Conservation (phyloP, 2,888 invertebrate genomes). For the Anorthoa munda region DNA sequence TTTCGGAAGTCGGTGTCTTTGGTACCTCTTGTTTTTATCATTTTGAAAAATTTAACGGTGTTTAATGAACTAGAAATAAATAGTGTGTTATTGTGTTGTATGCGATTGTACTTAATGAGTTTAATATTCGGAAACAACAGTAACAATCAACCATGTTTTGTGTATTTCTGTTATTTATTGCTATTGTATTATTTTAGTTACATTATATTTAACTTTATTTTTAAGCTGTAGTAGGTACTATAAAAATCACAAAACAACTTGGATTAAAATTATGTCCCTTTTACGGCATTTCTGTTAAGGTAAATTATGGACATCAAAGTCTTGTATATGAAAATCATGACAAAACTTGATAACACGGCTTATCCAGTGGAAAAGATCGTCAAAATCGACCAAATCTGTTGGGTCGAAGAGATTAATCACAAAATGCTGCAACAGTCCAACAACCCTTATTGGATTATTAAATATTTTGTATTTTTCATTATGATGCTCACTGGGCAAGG, state of each 20-base stretch:
- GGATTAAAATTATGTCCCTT: too few species aligned
- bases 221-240: background rate
- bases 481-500: too few species aligned
- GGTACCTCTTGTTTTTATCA: too few species aligned
- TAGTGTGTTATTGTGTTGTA: background rate
- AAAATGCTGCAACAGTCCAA: too few species aligned
- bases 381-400: background rate
- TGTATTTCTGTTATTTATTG: slow-evolving; percentile 7
- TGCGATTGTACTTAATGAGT: slow-evolving; percentile 27
- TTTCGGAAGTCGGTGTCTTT: too few species aligned
- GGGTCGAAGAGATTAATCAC: too few species aligned
- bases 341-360: too few species aligned
- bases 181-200: background rate
- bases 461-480: too few species aligned
- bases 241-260: too few species aligned
- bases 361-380: background rate
- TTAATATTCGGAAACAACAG: slow-evolving; percentile 35
- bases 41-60: slow-evolving; percentile 18
- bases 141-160: slow-evolving; percentile 11
- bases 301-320: background rate
- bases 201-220: background rate
- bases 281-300: too few species aligned
- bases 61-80: slow-evolving; percentile 42
- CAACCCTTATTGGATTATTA: too few species aligned
- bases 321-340: background rate